Conservation (phyloP, 1,140 invertebrate species). For the Diabrotica undecimpunctata region DNA sequence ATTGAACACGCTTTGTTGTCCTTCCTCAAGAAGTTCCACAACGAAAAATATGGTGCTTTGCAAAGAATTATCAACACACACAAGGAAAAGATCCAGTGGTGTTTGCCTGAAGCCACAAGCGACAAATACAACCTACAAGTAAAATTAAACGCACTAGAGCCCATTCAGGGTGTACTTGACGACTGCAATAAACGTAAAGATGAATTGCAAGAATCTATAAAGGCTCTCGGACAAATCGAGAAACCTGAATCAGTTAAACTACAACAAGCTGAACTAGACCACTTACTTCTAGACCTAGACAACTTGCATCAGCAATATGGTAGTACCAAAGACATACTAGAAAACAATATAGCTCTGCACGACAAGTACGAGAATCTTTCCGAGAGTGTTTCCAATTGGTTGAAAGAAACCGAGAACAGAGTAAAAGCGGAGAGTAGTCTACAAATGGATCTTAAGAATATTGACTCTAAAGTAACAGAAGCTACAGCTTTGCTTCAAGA, state of each 20-base stretch:
- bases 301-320: slow-evolving; percentile 62
- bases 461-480: slow-evolving; percentile 70
- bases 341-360: slow-evolving; percentile 74
- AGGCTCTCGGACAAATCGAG: slow-evolving; percentile 65
- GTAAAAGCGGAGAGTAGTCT: slow-evolving; percentile 69
- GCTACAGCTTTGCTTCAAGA: slow-evolving; percentile 60
- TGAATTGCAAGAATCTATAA: slow-evolving; percentile 65
- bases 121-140: slow-evolving; percentile 91
- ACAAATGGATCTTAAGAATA: slow-evolving; percentile 65
- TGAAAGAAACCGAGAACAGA: slow-evolving; percentile 82
- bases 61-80: slow-evolving; percentile 74
- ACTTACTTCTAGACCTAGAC: slow-evolving; percentile 64
- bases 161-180: slow-evolving; percentile 68
- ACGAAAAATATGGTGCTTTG: slow-evolving; percentile 77
- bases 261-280: slow-evolving; percentile 60
- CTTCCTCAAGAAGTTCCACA: slow-evolving; percentile 83
- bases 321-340: slow-evolving; percentile 66
- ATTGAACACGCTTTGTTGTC: slow-evolving; percentile 74
- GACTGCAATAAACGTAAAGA: slow-evolving; percentile 63
- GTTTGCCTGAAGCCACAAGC: slow-evolving; percentile 78
- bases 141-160: slow-evolving; percentile 77
- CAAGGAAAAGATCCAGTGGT: slow-evolving; percentile 90
- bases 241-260: slow-evolving; percentile 61
- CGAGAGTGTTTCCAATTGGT: slow-evolving; percentile 74
- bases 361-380: slow-evolving; percentile 73